A percentile compares a stretch with the other conserved stretches of the same genome.
phyloP scores from a whole-genome alignment of 2,888 invertebrate genomes.

The Amblyjoppa proteus region DNA sequence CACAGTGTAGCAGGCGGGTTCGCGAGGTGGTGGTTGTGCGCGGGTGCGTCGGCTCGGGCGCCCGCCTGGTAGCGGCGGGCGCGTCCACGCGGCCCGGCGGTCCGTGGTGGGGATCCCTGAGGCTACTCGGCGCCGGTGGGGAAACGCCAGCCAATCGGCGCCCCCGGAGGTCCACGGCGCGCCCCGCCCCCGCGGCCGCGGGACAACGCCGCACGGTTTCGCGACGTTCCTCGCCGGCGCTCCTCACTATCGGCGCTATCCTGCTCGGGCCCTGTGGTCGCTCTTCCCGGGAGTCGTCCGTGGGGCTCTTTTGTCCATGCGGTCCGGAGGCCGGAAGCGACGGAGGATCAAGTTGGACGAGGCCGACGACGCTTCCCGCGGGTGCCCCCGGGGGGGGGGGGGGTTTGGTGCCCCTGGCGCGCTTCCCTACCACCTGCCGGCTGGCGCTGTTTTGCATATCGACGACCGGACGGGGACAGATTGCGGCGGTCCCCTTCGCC shows the following conservation, averaged over 20 bases:
- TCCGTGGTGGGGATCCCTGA: conserved; percentile 76
- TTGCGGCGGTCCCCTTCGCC: background rate
- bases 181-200: conserved; percentile 78
- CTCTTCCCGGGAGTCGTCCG: conserved; percentile 2
- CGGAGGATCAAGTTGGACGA: conserved; percentile 16
- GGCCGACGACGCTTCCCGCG: conserved; percentile 14
- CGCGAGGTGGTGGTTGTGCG: conserved; percentile 34
- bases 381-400: background rate
- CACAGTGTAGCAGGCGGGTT: conserved; percentile 16
- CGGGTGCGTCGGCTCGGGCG: conserved; percentile 67
- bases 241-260: conserved; percentile 60
- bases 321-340: conserved; percentile 7
- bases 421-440: background rate
- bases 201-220: conserved; percentile 73
- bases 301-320: background rate
- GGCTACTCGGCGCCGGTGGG: conserved; percentile 81
- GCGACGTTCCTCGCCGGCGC: conserved; percentile 72
- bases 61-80: conserved; percentile 75
- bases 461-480: background rate
- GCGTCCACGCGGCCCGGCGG: conserved; percentile 85
- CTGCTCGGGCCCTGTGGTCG: conserved; percentile 8
- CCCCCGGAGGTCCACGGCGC: conserved; percentile 73
- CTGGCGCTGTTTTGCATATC: conserved; percentile 45
- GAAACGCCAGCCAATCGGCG: conserved; percentile 82
- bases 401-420: background rate